A percentile compares a stretch with the other conserved stretches of the same genome.
Conservation (phyloP, 2,113 vertebrate genomes). For the Cebus imitator region DNA sequence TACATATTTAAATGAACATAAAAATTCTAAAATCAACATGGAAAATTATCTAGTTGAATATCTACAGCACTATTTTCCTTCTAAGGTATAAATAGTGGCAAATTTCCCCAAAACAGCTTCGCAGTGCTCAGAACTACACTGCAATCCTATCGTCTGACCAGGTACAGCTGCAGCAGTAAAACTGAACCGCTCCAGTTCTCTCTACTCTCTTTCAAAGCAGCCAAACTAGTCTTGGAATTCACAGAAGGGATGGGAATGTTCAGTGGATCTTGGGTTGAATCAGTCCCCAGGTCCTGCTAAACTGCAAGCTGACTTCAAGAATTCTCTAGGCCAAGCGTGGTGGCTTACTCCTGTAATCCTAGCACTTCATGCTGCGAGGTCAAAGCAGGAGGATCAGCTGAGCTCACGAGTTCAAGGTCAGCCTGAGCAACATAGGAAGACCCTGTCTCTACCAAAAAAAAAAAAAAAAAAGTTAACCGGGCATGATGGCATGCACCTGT, state of each 20-base stretch:
- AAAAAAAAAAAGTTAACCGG: not conserved
- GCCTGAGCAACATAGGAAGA: not conserved
- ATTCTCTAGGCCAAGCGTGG: not conserved
- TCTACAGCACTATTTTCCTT: constrained; percentile 2
- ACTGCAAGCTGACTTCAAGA: not conserved
- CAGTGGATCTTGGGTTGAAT: not conserved
- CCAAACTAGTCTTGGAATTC: not conserved
- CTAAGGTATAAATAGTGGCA: not conserved
- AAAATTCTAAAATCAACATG: constrained; percentile 35
- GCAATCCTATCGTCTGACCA: not conserved
- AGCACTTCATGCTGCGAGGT: not conserved
- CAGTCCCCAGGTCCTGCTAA: not conserved
- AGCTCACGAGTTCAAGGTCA: not conserved
- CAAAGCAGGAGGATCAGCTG: not conserved
- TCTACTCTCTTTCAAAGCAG: not conserved
- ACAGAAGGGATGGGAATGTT: not conserved
- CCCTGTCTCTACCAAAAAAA: not conserved
- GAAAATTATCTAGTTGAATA: not conserved
- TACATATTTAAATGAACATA: not conserved
- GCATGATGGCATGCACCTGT: not conserved
- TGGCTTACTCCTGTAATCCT: not conserved
- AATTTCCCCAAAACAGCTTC: not conserved
- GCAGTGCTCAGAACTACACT: not conserved
- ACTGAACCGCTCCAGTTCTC: not conserved
- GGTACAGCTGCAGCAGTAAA: not conserved